Evolutionary conservation across 2,888 invertebrate genomes (phyloP), one percentile per base, ranked within the genome.

Genomic region (Philereme vetulata): DNA sequence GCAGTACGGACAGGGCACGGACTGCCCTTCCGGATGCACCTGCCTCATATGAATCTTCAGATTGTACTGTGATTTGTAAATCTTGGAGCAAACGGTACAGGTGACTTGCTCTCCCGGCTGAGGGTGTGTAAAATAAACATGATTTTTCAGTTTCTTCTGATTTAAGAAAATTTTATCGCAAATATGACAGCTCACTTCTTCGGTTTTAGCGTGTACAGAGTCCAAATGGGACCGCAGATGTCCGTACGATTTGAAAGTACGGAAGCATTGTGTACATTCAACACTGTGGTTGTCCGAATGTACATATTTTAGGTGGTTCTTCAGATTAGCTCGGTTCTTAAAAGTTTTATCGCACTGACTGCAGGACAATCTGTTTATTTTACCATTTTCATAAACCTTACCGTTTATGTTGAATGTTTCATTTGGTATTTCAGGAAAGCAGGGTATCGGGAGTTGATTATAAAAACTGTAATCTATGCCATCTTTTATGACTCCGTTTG

Each of bases 61-160:
- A 49, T 75, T 76, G 47, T 77, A 72, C n/a, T 65, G 67, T 2
- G 74, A 72, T 57, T 76, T 77, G 49, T 78, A 83, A 0, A 56
- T 63, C 62, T 82, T 82, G 0, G 65, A 59, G 49, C 82, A 82
- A 0, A 76, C 58, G 0, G 59, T 43, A 32, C 82, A 82, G 0
- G 52, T 63, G 0, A 72, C 75, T 36, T 66, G 71, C 6, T 75
- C 71, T 0, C 72, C 65, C 0, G 73, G 75, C 9, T 76, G 66
- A 0, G 79, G 76, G 32, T 82, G 82, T 0, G 79, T 71, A 48
- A 72, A 79, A 53, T 75, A 81, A 1, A 77, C 70, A 56, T 82
- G 82, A 36, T 80, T 78, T 36, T 70, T 70, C 0, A 82, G 58
- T 21, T 76, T 74, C 53, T 77, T 78, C 47, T 76, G 74, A 44